A percentile compares a stretch with the other conserved stretches of the same genome.
Conservation (phyloP, 2,113 vertebrate genomes). For the Zosterops japonicus region DNA sequence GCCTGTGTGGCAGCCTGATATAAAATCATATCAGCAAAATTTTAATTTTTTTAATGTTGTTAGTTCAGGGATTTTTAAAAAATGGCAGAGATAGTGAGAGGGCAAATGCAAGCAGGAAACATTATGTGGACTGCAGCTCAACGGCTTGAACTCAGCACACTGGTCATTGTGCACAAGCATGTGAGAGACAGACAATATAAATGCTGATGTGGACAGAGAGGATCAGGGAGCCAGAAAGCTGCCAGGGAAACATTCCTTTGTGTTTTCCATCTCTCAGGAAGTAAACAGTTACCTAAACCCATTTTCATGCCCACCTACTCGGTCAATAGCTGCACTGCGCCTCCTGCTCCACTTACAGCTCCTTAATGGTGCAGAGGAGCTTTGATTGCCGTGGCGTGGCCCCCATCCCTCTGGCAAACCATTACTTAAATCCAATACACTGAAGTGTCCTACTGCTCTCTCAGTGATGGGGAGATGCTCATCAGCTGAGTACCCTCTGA, state of each 20-base stretch:
- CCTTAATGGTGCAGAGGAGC: constrained; percentile 56
- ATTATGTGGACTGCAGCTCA: background rate
- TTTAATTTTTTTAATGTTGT: background rate
- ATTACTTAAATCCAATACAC: constrained; percentile 45
- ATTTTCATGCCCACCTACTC: constrained; percentile 54
- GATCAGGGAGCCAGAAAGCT: constrained; percentile 1
- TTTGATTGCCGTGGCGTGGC: constrained; percentile 37
- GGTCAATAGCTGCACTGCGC: constrained; percentile 37
- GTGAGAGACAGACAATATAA: constrained; percentile 1
- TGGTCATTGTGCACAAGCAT: background rate
- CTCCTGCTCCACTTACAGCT: constrained; percentile 52
- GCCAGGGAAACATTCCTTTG: constrained; percentile 23
- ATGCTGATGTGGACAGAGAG: constrained; percentile 4
- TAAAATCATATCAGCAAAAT: background rate
- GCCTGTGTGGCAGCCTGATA: background rate
- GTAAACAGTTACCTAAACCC: constrained; percentile 43
- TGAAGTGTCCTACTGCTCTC: background rate
- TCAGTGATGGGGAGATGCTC: constrained; percentile 27
- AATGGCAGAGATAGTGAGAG: background rate
- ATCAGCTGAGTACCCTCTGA: constrained; percentile 57
- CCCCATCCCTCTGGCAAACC: constrained; percentile 54
- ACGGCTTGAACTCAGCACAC: background rate
- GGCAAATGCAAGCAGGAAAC: background rate
- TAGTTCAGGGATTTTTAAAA: background rate
- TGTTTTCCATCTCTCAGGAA: constrained; percentile 38